A percentile compares a stretch with the other conserved stretches of the same genome.
Evolutionary conservation across 2,888 invertebrate species (phyloP).

Genomic region (Alviniconcha strummeri): DNA sequence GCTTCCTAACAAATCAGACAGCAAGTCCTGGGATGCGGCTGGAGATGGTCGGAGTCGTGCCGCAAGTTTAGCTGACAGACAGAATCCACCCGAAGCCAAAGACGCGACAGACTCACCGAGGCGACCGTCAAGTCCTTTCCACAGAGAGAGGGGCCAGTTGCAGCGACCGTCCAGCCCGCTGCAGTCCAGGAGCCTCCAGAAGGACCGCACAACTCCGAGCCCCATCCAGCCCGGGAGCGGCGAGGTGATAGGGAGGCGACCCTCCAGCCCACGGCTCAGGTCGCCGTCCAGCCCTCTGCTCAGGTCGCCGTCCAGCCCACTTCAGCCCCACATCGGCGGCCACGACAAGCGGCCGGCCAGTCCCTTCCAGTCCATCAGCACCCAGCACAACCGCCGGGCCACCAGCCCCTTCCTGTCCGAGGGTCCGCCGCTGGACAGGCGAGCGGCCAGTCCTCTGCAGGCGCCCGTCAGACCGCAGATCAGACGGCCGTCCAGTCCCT

Average conservation of each 20-base stretch:
- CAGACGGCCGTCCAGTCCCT: conserved; percentile 19
- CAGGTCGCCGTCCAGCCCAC: background rate
- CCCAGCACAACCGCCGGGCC: background rate
- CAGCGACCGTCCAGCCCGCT: background rate
- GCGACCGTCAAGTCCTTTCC: background rate
- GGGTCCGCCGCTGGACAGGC: too few relatives aligned
- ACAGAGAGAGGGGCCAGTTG: background rate
- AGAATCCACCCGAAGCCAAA: too few relatives aligned
- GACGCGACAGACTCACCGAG: too few relatives aligned
- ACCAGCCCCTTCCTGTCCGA: background rate
- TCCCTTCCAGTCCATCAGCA: background rate
- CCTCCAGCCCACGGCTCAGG: background rate
- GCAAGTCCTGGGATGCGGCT: too few relatives aligned
- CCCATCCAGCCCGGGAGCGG: background rate
- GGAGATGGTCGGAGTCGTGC: too few relatives aligned
- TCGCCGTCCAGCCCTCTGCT: background rate
- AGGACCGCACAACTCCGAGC: background rate
- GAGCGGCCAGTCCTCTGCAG: background rate
- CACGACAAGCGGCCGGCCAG: conserved; percentile 7
- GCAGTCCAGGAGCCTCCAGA: background rate
- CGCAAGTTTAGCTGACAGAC: too few relatives aligned
- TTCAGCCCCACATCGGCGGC: background rate
- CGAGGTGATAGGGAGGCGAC: background rate
- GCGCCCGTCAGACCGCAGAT: conserved; percentile 11
- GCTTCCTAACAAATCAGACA: background rate